Base-by-base conservation (phyloP, 2,797 vertebrate species). In the Pipistrellus pygmaeus region DNA sequence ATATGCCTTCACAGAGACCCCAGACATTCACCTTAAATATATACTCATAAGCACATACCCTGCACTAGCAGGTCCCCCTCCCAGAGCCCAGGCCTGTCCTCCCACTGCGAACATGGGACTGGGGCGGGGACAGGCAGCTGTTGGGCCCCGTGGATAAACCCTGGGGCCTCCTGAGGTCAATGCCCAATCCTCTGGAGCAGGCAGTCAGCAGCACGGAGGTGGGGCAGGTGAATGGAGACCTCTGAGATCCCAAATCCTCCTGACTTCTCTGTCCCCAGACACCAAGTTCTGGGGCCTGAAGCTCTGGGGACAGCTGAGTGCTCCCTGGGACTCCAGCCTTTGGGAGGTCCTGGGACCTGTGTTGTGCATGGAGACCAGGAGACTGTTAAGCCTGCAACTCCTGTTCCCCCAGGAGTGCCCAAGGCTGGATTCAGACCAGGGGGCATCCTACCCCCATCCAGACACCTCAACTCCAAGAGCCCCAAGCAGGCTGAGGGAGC, bases 191-290 rank as follows among this genome's bases (percentile, higher is more conserved):
- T 78, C 30, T 53, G 76, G 38, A 66, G 32, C 72, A 95, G 57
- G 62, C 14, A 80, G 89, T 46, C 32, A 75, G 23, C 0, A 5
- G 41, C 76, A 90, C 62, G 60, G 81, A 89, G 7, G 4, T 25
- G 21, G 2, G 32, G 32, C 48, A 18, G 21, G 15, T 53, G 46
- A 81, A 73, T 12, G 4, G 35, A 32, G 38, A 60, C 64, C 83
- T 82, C 71, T 82, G 90, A 91, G 92, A 85, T n/a, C 77, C 5
- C 11, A 66, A 73, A 78, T 30, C 66, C 62, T 88, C 72, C 85
- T 60, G 55, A 46, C 23, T 88, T 75, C 38, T 23, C 57, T 17
- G 41, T 53, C 85, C 53, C 41, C 25, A 41, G 85, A 78, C 48
- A 30, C 48, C n/a, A 73, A 30, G 57, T 72, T 93, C 87, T 94